A percentile compares a stretch with the other conserved stretches of the same genome.
These are phyloP conservation scores for Julus scandinavius DNA, from an alignment of 2,888 invertebrate genomes.

Conservation along the genomic window DNA sequence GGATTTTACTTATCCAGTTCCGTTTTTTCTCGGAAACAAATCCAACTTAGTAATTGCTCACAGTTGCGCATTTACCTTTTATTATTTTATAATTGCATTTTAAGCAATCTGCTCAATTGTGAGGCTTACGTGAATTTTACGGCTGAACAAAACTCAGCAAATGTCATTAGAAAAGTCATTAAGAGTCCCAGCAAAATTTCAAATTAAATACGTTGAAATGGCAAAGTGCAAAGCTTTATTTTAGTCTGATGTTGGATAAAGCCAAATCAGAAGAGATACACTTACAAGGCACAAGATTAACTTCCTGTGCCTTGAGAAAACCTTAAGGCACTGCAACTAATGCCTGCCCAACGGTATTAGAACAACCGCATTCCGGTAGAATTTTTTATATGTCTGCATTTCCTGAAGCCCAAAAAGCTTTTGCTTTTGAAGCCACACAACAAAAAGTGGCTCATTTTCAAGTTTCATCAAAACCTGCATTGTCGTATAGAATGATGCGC, in stretches of 20 bases:
- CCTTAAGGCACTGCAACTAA: background rate
- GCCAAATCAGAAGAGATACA: background rate
- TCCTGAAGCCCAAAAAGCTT: background rate
- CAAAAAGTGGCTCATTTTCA: background rate
- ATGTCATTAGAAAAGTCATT: background rate
- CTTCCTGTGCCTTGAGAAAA: conserved; percentile 2
- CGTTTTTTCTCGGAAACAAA: no score
- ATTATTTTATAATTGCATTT: background rate
- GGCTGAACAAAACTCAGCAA: background rate
- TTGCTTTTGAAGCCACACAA: background rate
- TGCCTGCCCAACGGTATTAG: background rate
- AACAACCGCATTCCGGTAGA: background rate
- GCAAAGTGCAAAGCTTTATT: background rate
- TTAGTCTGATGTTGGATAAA: background rate
- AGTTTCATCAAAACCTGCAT: conserved; percentile 25
- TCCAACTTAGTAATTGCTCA: no score
- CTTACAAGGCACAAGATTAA: background rate
- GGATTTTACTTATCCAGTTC: no score
- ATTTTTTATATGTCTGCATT: conserved; percentile 31
- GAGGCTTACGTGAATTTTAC: background rate
- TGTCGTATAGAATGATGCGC: background rate
- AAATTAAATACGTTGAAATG: background rate
- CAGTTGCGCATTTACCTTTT: no score
- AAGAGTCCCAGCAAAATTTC: background rate
- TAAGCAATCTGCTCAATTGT: background rate